Evolutionary conservation across 2,113 vertebrate genomes (phyloP).

Genomic region (Copsychus sechellarum): DNA sequence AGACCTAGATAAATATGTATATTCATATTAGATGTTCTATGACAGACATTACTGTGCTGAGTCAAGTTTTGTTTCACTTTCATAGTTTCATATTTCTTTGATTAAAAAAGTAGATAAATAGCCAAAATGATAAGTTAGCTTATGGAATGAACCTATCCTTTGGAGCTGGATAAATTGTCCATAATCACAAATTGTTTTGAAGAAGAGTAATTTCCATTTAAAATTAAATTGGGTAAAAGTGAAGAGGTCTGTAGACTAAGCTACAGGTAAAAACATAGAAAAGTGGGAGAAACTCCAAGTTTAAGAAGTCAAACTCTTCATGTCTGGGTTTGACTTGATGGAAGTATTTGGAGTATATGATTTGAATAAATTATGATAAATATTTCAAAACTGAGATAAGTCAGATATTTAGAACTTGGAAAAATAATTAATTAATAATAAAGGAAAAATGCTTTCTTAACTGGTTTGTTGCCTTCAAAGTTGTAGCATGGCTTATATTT

Average conservation of each 20-base stretch:
- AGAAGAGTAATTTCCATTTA: not conserved
- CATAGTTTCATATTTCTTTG: not conserved
- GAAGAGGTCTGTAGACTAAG: not conserved
- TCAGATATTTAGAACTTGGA: not conserved
- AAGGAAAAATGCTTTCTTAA: not conserved
- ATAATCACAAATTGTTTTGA: not conserved
- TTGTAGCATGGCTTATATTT: not conserved
- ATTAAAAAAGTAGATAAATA: not conserved
- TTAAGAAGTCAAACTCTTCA: not conserved
- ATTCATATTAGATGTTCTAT: not conserved
- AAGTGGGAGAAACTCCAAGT: not conserved
- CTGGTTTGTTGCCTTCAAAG: not conserved
- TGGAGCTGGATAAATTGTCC: not conserved
- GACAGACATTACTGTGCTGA: not conserved
- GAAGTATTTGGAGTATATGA: not conserved
- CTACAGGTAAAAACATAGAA: not conserved
- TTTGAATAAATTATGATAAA: not conserved
- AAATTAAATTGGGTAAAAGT: not conserved
- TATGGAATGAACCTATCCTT: not conserved
- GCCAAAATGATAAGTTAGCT: not conserved
- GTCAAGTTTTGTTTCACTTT: not conserved
- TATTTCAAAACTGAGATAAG: not conserved
- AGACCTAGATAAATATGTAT: not conserved
- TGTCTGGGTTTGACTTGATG: not conserved
- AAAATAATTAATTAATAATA: not conserved